Evolutionary conservation across 2,888 invertebrate species (phyloP), one percentile per base, ranked within the genome.

Genomic region (Belgica antarctica): DNA sequence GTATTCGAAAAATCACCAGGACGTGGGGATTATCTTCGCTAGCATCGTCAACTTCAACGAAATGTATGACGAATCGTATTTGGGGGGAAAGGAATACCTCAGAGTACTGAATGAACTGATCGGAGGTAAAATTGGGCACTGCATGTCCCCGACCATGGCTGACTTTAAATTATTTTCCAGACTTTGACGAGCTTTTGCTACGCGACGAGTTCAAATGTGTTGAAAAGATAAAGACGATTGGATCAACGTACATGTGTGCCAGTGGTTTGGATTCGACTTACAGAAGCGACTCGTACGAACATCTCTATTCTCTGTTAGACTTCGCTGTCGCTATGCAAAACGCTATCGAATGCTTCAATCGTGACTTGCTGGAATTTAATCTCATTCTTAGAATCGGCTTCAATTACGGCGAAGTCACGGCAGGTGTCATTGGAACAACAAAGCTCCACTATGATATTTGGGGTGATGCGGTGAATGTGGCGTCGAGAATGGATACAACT

Each of bases 181-280:
- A 98, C 79, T 96, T 97, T 76, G 97, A 98, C 77, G 96, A 96
- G 76, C 81, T 97, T 62, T 80, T 98, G 5, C 90, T 91, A 71
- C 84, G 89, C 52, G 85, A 88, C 0, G 88, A 92, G 73, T 96
- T 91, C 75, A 86, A 87, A 47, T 89, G 91, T 74, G 93, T 98
- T 4, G 96, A 97, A 78, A 98, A 98, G 81, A 98, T 98, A 73
- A 98, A 98, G 80, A 96, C 97, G 0, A 97, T 97, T 72, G 95
- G 94, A 3, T 92, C 94, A 73, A 95, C 96, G 0, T 96, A 96
- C 76, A 98, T 98, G 97, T 97, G 96, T 1, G 97, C 97, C 0
- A 93, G 95, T 71, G 97, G 97, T 0, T 82, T 98, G 71, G 94
- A 97, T 80, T 92, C 94, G 0, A 85, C 85, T 71, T 83, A 88